Conservation (phyloP, 2,888 invertebrate genomes). For the Papilio demoleus region DNA sequence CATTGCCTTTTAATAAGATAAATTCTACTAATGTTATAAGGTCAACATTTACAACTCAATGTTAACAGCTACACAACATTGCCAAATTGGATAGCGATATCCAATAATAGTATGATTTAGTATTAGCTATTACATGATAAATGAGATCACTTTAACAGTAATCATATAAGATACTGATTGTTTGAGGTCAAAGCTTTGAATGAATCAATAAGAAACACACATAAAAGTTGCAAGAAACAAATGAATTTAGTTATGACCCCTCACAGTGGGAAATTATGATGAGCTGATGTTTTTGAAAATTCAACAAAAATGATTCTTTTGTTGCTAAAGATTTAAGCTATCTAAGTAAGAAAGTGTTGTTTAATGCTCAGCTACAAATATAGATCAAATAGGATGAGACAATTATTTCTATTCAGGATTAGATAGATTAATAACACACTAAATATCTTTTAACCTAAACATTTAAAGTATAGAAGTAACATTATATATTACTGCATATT, state of each 20-base stretch:
- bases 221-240: too few species aligned
- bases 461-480: not conserved
- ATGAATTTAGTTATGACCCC: too few species aligned
- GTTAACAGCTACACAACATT: slow-evolving; percentile 22
- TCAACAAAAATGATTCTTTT: not conserved
- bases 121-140: not conserved
- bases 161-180: not conserved
- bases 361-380: too few species aligned
- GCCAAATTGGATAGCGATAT: slow-evolving; percentile 27
- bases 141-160: slow-evolving; percentile 7
- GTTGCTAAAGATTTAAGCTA: not conserved
- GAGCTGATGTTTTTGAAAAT: too few species aligned
- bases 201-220: too few species aligned
- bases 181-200: not conserved
- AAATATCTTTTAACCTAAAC: not conserved
- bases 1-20: not conserved
- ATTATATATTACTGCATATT: not conserved
- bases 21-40: slow-evolving; percentile 3
- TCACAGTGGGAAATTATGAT: too few species aligned
- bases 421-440: not conserved
- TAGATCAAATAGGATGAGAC: too few species aligned
- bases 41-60: slow-evolving; percentile 3
- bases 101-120: slow-evolving; percentile 12
- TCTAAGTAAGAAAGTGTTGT: not conserved
- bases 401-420: not conserved